A percentile compares a stretch with the other conserved stretches of the same genome.
These are phyloP conservation scores for Solen grandis DNA, from an alignment of 1,140 invertebrate genomes.

Conservation along the genomic window DNA sequence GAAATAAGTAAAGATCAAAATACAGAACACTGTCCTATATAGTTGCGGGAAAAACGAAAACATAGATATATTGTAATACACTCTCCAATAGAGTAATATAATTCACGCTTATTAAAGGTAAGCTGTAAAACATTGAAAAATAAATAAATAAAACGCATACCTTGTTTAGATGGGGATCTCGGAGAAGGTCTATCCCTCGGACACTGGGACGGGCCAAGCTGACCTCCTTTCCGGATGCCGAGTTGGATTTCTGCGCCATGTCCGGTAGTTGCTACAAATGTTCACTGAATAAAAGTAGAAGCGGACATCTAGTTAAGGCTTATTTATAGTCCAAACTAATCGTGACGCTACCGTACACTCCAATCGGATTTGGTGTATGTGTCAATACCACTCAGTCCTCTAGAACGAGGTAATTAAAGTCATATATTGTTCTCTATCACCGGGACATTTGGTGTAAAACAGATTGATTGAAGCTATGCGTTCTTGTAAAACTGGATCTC, in stretches of 20 bases:
- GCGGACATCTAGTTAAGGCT: no score
- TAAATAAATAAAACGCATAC: conserved; percentile 1
- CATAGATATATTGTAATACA: background rate
- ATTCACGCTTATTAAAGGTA: background rate
- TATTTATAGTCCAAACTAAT: no score
- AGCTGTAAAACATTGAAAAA: background rate
- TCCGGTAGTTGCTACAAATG: conserved; percentile 21
- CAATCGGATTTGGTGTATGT: no score
- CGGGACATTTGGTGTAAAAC: no score
- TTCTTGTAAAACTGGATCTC: no score
- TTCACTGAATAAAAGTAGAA: conserved; percentile 28
- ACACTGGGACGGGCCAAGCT: conserved; percentile 18
- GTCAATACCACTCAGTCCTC: no score
- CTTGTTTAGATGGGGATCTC: conserved; percentile 36
- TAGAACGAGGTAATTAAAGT: no score
- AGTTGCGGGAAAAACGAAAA: background rate
- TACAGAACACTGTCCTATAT: no score
- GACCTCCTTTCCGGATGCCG: conserved; percentile 24
- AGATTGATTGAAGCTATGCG: no score
- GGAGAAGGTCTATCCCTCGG: conserved; percentile 27
- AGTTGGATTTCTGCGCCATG: conserved; percentile 15
- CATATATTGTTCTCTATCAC: no score
- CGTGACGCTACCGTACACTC: no score
- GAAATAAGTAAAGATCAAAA: no score
- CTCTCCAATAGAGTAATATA: background rate